These are phyloP conservation scores for Anguilla obscura DNA, from an alignment of 2,797 vertebrate genomes.

Conservation along the genomic window DNA sequence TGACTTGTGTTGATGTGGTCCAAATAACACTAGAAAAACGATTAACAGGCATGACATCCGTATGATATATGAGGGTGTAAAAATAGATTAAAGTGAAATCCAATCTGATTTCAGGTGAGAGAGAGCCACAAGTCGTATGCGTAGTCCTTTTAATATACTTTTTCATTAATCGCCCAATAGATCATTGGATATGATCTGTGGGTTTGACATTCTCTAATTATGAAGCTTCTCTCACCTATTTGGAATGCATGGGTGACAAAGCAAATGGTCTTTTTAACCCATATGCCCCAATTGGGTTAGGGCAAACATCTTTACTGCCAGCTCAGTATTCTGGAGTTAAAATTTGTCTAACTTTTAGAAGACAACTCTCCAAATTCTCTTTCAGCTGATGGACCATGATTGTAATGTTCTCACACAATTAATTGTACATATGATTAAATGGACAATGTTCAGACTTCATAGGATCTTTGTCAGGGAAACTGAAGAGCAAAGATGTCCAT, in stretches of 20 bases:
- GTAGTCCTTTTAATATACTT: constrained; percentile 13
- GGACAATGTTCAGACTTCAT: too few relatives aligned
- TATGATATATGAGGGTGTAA: background rate
- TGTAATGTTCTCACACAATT: background rate
- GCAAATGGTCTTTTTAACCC: background rate
- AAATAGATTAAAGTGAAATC: constrained; percentile 20
- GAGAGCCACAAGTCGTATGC: constrained; percentile 8
- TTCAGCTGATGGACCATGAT: background rate
- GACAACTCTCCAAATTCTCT: background rate
- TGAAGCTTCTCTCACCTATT: background rate
- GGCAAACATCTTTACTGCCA: background rate
- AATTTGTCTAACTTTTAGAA: background rate
- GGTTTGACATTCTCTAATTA: background rate
- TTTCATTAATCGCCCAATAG: background rate
- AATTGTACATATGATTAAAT: too few relatives aligned
- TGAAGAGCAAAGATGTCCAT: too few relatives aligned
- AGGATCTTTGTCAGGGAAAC: too few relatives aligned
- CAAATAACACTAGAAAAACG: background rate
- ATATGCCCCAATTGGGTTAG: background rate
- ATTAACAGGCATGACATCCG: background rate
- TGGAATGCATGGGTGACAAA: background rate
- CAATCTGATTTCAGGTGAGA: constrained; percentile 18
- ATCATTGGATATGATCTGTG: background rate
- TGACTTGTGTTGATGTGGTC: background rate
- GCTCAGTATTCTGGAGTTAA: background rate